Conservation (phyloP, 2,797 vertebrate genomes). For the Eulemur rubriventer region DNA sequence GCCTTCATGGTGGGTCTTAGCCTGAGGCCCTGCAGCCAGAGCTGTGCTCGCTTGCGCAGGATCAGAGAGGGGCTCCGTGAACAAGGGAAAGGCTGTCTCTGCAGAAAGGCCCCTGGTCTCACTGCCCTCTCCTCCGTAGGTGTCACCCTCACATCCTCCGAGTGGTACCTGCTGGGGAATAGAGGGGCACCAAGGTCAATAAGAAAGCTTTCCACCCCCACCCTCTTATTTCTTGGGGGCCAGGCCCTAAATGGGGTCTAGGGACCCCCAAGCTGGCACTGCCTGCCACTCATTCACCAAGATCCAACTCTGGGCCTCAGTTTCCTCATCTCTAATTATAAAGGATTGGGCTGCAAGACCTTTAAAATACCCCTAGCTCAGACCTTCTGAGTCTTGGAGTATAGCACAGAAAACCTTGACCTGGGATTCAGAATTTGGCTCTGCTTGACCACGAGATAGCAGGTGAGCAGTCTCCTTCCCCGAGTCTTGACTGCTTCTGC, state of each 20-base stretch:
- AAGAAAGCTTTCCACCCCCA: not conserved
- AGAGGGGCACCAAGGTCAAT: not conserved
- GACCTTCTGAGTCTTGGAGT: not conserved
- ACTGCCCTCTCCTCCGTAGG: not conserved
- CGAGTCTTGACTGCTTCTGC: not conserved
- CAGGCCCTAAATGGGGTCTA: not conserved
- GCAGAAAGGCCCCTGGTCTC: not conserved
- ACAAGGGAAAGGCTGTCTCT: not conserved
- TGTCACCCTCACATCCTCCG: not conserved
- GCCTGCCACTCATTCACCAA: not conserved
- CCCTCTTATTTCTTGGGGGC: not conserved
- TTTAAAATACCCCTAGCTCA: not conserved
- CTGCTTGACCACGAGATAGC: not conserved
- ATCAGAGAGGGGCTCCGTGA: fast-evolving
- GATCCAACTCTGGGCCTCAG: not conserved
- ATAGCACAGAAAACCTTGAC: not conserved
- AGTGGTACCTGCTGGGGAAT: not conserved
- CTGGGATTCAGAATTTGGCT: not conserved
- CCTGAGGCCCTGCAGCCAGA: not conserved
- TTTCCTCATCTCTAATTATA: not conserved
- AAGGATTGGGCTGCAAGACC: not conserved
- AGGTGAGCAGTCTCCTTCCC: not conserved
- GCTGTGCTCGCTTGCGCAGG: too few relatives aligned
- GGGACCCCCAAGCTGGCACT: not conserved
- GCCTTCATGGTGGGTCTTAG: not conserved